phyloP scores from a whole-genome alignment of 2,888 invertebrate species.

The Harmothoe impar region DNA sequence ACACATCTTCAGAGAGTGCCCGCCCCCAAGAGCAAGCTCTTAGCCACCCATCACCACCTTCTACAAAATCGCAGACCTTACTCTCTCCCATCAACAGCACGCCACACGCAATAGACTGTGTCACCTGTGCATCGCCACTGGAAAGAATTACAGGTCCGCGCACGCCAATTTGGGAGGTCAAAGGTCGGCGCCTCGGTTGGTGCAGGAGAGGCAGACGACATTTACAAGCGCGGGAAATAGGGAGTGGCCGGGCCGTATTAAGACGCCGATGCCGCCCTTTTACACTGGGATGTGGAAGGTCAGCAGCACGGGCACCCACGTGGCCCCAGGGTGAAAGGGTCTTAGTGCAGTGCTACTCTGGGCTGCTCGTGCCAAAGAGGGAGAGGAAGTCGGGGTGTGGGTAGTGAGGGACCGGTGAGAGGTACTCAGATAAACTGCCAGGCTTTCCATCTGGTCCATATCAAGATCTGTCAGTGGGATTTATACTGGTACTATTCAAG shows the following conservation, averaged over 20 bases:
- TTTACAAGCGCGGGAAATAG: neutral
- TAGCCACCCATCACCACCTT: too few species aligned
- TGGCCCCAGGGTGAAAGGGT: neutral
- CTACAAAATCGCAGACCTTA: too few species aligned
- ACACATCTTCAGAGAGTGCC: too few species aligned
- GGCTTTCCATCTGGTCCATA: neutral
- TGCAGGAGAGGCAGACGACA: conserved; percentile 1
- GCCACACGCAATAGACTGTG: neutral
- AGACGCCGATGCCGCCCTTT: neutral
- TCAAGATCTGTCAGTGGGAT: neutral
- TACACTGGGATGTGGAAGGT: neutral
- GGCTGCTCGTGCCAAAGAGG: neutral
- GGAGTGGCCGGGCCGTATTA: neutral
- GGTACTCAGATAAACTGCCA: neutral
- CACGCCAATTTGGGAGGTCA: conserved; percentile 23
- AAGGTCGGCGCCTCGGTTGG: neutral
- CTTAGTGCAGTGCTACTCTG: neutral
- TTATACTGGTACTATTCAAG: too few species aligned
- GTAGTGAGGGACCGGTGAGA: neutral
- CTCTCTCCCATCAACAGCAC: too few species aligned
- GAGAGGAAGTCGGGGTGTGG: neutral
- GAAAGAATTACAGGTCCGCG: neutral
- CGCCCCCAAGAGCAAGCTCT: too few species aligned
- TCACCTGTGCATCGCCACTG: neutral
- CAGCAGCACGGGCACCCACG: neutral